These are phyloP conservation scores for Pseudopodoces humilis DNA, from an alignment of 2,113 vertebrate species.

Conservation along the genomic window DNA sequence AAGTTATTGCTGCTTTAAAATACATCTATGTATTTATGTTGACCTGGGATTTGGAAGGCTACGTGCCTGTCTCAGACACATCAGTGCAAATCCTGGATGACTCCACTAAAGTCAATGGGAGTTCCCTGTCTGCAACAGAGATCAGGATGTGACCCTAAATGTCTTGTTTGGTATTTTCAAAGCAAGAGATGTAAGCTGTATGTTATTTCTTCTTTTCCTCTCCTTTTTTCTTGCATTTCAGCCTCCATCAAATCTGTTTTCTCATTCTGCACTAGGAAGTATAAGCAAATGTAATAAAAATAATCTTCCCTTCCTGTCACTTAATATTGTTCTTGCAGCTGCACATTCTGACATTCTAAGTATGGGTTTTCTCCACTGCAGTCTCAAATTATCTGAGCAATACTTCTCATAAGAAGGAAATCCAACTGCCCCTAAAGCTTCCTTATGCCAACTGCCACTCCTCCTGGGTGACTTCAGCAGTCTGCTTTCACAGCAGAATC, in stretches of 20 bases:
- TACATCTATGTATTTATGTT: neutral
- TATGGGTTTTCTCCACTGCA: neutral
- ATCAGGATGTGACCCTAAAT: neutral
- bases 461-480: constrained; percentile 8
- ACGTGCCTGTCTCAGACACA: neutral
- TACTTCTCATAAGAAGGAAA: neutral
- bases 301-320: neutral
- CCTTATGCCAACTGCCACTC: neutral
- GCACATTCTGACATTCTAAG: neutral
- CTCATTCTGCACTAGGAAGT: neutral
- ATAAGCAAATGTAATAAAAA: neutral
- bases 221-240: neutral
- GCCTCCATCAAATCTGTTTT: neutral
- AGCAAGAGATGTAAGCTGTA: neutral
- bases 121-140: neutral
- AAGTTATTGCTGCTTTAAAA: constrained; percentile 51
- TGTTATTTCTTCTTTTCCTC: neutral
- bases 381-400: neutral
- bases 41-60: neutral
- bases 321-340: neutral
- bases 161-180: neutral
- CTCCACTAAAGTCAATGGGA: neutral
- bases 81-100: neutral
- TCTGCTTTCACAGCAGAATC: neutral
- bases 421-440: neutral